phyloP scores from a whole-genome alignment of 1,140 invertebrate species.

The Ceratina calcarata region DNA sequence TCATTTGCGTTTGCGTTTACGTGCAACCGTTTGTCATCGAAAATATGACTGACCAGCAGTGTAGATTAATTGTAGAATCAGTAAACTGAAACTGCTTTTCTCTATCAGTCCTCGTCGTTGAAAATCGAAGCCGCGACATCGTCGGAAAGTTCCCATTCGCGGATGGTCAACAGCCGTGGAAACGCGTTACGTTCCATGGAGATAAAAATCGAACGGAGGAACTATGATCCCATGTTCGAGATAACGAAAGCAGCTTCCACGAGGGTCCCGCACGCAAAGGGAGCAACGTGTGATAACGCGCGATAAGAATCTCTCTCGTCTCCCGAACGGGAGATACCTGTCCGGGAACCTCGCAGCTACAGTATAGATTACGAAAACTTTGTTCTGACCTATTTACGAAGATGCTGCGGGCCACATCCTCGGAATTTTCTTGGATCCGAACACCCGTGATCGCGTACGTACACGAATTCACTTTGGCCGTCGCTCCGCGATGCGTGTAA shows the following conservation, averaged over 20 bases:
- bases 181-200: not conserved
- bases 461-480: no score
- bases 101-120: no score
- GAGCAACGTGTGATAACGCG: conserved; percentile 24
- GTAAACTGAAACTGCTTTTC: no score
- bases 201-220: conserved; percentile 13
- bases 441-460: not conserved
- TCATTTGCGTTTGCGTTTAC: no score
- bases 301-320: conserved; percentile 40
- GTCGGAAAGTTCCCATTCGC: not conserved
- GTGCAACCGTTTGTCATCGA: no score
- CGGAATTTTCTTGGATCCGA: not conserved
- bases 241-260: conserved; percentile 15
- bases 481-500: no score
- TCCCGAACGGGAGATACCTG: conserved; percentile 41
- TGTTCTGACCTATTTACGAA: conserved; percentile 43
- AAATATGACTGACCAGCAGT: no score
- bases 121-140: no score
- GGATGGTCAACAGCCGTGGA: not conserved
- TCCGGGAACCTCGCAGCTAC: not conserved
- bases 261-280: not conserved
- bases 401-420: conserved; percentile 1
- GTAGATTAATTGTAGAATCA: no score
- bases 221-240: not conserved
- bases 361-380: conserved; percentile 34